phyloP scores from a whole-genome alignment of 92 coral and sea anemone species.

The Isaurus tuberculatus region DNA sequence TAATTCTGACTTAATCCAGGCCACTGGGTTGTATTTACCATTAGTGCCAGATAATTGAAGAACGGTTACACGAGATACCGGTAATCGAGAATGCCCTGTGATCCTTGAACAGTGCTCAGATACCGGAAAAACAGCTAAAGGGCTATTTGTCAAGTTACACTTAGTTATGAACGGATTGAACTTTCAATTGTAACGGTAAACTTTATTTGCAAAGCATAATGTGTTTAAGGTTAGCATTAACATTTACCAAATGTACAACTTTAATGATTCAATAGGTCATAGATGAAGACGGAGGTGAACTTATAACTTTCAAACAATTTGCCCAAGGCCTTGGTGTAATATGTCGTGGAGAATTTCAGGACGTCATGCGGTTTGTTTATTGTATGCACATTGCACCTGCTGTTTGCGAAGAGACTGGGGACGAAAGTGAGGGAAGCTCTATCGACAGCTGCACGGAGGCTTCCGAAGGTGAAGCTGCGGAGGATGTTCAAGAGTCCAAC shows the following conservation, averaged over 20 bases:
- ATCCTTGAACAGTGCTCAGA: too few species aligned
- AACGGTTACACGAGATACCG: too few species aligned
- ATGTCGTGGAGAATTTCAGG: constrained; percentile 93
- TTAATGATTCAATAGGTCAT: constrained; percentile 70
- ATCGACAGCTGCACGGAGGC: constrained; percentile 75
- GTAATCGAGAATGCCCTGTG: too few species aligned
- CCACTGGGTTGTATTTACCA: too few species aligned
- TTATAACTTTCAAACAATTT: constrained; percentile 90
- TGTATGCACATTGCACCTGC: constrained; percentile 93
- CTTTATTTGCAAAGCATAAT: too few species aligned
- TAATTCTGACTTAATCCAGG: too few species aligned
- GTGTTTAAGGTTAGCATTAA: too few species aligned
- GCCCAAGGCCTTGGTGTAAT: constrained; percentile 84
- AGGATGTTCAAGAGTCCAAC: constrained; percentile 35
- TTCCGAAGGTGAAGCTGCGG: constrained; percentile 62
- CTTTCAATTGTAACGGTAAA: too few species aligned
- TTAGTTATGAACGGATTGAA: too few species aligned
- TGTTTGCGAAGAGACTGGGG: constrained; percentile 54
- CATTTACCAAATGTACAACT: background rate
- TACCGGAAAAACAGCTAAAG: too few species aligned
- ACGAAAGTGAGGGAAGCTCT: constrained; percentile 66
- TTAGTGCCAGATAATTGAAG: too few species aligned
- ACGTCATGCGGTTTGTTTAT: constrained; percentile 87
- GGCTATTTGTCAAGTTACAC: too few species aligned
- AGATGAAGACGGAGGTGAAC: constrained; percentile 85